Evolutionary conservation across 1,140 invertebrate species (phyloP), one percentile per base, ranked within the genome.

Genomic region (Bombus soroeensis): DNA sequence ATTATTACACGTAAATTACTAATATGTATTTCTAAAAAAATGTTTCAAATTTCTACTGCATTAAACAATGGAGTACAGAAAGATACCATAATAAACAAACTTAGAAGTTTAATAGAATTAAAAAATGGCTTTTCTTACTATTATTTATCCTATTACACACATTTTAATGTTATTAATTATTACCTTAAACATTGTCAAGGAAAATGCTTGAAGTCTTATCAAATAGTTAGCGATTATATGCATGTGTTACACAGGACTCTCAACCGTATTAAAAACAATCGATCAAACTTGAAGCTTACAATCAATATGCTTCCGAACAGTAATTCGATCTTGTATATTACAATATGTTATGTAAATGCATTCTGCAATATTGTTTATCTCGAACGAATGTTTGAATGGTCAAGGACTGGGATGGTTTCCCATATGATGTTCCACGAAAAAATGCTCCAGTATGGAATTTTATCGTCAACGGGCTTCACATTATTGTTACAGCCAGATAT

Each of bases 371-470:
- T 53, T 34, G 18, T 15, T 74, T 34, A 22, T 22, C 32, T 34
- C 18, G 73, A 32, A 74, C 5, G 25, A 22, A 8, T 6, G 47
- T 53, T 53, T 22, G 47, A 53, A 53, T 8, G 47, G 18, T 53
- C 28, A 18, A 22, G 15, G 10, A 18, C 28, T 15, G 12, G 2
- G 6, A 25, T 37, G 10, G 34, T 68, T 75, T 75, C 47, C 10
- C 25, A 75, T 75, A 13, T 47, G 22, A 57, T 8, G 12, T 75
- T 75, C 47, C 32, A 75, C 34, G 74, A 75, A 75, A 75, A 75
- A 28, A 25, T 37, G 18, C 32, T 57, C 0, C 39, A 28, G 34
- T 0, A 1, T 47, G 74, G 47, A 75, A 57, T 75, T 57, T 75
- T 25, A 75, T 75, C 25, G 32, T 57, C 32, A 57, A 75, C 73